phyloP scores from a whole-genome alignment of 2,888 invertebrate species.

The Nephrotoma appendiculata region DNA sequence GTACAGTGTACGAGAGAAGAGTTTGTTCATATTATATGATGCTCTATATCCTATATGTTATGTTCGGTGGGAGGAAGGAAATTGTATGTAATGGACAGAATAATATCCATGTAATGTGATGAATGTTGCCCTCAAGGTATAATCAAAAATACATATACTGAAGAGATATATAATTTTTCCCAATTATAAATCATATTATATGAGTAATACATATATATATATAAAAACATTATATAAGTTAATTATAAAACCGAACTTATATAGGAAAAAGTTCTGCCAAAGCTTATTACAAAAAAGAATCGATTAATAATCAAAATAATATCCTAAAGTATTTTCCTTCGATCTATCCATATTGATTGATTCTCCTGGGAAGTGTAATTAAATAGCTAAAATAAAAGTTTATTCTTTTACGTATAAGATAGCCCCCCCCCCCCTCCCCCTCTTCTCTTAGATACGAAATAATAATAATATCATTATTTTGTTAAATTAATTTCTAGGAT shows the following conservation, averaged over 20 bases:
- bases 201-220: background rate
- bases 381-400: background rate
- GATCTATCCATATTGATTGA: background rate
- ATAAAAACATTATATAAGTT: background rate
- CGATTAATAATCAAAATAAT: background rate
- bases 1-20: background rate
- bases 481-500: too few species aligned
- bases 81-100: background rate
- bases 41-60: background rate
- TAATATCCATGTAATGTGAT: background rate
- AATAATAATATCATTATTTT: too few species aligned
- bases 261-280: background rate
- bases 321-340: background rate
- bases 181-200: background rate
- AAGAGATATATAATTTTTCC: background rate
- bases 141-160: background rate
- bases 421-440: too few species aligned
- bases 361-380: background rate
- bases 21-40: background rate
- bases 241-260: background rate
- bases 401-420: background rate
- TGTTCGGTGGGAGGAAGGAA: background rate
- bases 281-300: background rate
- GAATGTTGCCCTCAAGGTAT: background rate
- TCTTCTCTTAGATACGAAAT: too few species aligned